Conservation (phyloP, 2,113 vertebrate genomes). For the Xiphophorus couchianus region DNA sequence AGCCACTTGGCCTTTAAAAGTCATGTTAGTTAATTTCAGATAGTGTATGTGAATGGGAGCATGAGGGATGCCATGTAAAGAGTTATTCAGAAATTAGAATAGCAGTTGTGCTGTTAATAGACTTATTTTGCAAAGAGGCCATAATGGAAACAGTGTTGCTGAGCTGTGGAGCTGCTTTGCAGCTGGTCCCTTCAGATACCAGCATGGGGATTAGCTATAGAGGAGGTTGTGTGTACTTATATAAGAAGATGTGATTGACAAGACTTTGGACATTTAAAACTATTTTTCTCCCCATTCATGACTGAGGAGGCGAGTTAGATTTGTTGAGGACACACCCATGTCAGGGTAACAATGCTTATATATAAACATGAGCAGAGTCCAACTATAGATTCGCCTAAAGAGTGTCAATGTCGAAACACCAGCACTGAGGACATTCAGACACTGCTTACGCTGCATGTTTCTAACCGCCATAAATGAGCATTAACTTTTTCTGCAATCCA, state of each 20-base stretch:
- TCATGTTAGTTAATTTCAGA: not conserved
- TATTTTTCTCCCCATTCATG: conserved; percentile 9
- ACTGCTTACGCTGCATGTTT: not conserved
- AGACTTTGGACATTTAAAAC: conserved; percentile 4
- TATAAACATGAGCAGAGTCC: conserved; percentile 7
- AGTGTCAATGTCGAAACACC: not conserved
- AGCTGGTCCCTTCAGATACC: conserved; percentile 47
- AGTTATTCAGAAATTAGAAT: conserved; percentile 13
- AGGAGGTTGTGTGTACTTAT: conserved; percentile 1
- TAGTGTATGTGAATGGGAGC: conserved; percentile 39
- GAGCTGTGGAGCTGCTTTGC: conserved; percentile 37
- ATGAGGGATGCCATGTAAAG: conserved; percentile 40
- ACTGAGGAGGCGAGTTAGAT: conserved; percentile 6
- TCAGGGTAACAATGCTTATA: conserved; percentile 14
- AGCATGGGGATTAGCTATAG: conserved; percentile 11
- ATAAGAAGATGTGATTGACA: conserved; percentile 27
- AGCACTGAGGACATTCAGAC: not conserved
- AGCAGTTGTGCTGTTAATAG: conserved; percentile 44
- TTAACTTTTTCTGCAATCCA: not conserved
- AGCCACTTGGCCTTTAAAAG: not conserved
- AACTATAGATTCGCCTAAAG: conserved; percentile 2
- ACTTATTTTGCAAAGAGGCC: conserved; percentile 42
- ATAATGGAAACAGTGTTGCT: conserved; percentile 33
- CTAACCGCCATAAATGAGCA: not conserved
- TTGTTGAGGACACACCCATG: not conserved